phyloP scores from a whole-genome alignment of 92 coral and sea anemone species.

The Siderastrea radians region DNA sequence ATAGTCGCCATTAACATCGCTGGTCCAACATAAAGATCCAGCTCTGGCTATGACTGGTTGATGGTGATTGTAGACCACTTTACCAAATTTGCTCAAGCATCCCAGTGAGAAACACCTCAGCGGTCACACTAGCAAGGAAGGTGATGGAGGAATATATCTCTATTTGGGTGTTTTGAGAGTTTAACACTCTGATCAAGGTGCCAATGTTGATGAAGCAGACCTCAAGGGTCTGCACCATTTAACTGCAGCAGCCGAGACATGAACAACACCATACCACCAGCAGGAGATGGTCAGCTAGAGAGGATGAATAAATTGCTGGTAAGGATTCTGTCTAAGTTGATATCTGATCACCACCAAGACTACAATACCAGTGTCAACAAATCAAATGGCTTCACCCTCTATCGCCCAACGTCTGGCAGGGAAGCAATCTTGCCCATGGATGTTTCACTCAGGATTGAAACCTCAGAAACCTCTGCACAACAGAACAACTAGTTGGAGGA shows the following conservation, averaged over 20 bases:
- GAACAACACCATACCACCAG: conserved; percentile 26
- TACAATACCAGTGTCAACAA: conserved; percentile 26
- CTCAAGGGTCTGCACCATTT: conserved; percentile 39
- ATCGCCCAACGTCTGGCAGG: conserved; percentile 38
- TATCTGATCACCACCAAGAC: conserved; percentile 17
- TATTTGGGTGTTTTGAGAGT: conserved; percentile 36
- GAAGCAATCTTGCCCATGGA: conserved; percentile 33
- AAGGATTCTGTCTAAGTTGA: conserved; percentile 30
- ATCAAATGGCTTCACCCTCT: conserved; percentile 3
- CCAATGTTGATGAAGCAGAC: conserved; percentile 21
- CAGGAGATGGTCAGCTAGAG: conserved; percentile 54
- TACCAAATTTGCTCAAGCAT: too few relatives aligned
- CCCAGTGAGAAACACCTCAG: too few relatives aligned
- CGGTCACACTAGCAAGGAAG: conserved; percentile 1
- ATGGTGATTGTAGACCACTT: conserved; percentile 9
- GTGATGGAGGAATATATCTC: neutral
- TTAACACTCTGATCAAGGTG: conserved; percentile 40
- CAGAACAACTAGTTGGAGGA: conserved; percentile 26
- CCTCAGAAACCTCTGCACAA: neutral
- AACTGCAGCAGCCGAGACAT: conserved; percentile 10
- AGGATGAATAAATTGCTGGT: conserved; percentile 46
- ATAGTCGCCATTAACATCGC: conserved; percentile 43
- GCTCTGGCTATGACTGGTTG: conserved; percentile 38
- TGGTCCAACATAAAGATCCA: conserved; percentile 41
- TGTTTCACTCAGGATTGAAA: conserved; percentile 21